A percentile compares a stretch with the other conserved stretches of the same genome.
These are phyloP conservation scores for Myocastor coypus DNA, from an alignment of 2,113 vertebrate genomes.

Conservation along the genomic window DNA sequence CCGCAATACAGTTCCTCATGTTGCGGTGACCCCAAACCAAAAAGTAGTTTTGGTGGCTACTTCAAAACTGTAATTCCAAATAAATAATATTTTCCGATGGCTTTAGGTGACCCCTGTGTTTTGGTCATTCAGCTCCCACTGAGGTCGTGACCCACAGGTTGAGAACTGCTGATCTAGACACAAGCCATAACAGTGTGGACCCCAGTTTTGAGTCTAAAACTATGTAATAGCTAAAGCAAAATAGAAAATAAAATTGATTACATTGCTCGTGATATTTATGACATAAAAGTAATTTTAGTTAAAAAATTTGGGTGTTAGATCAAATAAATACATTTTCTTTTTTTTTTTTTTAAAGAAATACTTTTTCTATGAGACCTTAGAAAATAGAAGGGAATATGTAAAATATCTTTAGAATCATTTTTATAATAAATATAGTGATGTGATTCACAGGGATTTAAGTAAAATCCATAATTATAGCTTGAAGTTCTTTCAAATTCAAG, in stretches of 20 bases:
- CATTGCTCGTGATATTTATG: neutral
- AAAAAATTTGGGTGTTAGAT: neutral
- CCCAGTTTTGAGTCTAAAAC: neutral
- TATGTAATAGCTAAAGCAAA: neutral
- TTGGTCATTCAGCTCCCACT: too few species aligned
- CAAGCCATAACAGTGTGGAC: neutral
- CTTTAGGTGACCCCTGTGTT: too few species aligned
- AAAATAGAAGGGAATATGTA: neutral
- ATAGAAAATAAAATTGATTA: neutral
- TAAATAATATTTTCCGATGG: too few species aligned
- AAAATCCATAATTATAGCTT: neutral
- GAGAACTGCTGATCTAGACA: too few species aligned
- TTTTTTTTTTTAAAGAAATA: neutral
- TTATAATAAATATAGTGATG: neutral
- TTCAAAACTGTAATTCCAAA: too few species aligned
- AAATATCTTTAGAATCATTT: neutral
- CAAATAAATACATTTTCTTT: neutral
- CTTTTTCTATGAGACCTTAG: neutral
- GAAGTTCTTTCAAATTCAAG: neutral
- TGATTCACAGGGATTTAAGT: neutral
- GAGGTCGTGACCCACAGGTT: too few species aligned
- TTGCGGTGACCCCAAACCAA: too few species aligned
- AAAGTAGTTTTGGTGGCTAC: too few species aligned
- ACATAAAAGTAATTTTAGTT: neutral
- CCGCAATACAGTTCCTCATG: too few species aligned